Conservation (phyloP, 2,113 vertebrate genomes). For the Leptobrachium leishanense region DNA sequence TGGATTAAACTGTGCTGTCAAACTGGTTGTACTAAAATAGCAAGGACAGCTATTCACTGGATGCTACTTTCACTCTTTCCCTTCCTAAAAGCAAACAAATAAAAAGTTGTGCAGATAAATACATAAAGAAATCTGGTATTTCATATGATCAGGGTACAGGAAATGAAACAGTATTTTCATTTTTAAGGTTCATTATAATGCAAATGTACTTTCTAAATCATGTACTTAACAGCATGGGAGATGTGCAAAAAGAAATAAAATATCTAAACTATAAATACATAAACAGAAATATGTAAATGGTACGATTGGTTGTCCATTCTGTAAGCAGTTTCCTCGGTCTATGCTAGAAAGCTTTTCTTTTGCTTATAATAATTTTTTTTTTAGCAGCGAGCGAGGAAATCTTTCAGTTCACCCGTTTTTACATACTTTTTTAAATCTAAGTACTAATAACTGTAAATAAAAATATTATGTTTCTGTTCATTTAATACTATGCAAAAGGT, state of each 20-base stretch:
- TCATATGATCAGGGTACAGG: background rate
- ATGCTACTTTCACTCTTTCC: background rate
- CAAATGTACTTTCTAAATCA: constrained; percentile 76
- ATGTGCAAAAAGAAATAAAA: constrained; percentile 75
- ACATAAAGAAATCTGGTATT: background rate
- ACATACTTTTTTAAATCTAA: constrained; percentile 96
- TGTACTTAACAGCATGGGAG: constrained; percentile 98
- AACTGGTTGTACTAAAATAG: background rate
- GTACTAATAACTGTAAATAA: constrained; percentile 99
- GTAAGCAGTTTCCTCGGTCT: constrained; percentile 2
- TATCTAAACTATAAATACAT: constrained; percentile 53
- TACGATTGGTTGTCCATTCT: constrained; percentile 88
- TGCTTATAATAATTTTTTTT: background rate
- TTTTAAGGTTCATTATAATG: constrained; percentile 41
- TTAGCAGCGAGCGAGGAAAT: constrained; percentile 87
- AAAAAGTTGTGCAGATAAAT: constrained; percentile 8
- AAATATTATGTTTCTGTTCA: constrained; percentile 98
- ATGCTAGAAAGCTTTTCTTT: background rate
- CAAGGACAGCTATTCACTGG: background rate
- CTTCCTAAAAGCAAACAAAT: background rate
- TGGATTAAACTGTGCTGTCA: too few species aligned
- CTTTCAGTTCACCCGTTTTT: constrained; percentile 96
- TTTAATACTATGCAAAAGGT: constrained; percentile 99
- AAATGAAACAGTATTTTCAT: constrained; percentile 2
- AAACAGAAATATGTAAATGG: constrained; percentile 59